A percentile compares a stretch with the other conserved stretches of the same genome.
Evolutionary conservation across 2,797 vertebrate genomes (phyloP).

Genomic region (Enteromius mattozi): DNA sequence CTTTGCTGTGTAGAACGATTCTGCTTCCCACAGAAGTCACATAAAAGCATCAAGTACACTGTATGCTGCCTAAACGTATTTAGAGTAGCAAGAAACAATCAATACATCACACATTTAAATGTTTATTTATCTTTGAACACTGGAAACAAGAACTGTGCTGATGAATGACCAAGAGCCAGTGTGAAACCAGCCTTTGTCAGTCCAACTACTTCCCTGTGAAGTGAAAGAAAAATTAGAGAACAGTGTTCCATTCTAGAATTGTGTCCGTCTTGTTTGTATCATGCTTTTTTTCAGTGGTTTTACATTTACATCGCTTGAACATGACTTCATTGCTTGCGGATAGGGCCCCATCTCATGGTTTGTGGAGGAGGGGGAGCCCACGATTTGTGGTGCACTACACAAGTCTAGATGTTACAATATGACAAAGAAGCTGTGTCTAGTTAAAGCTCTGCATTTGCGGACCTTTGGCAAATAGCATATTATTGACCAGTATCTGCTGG

Average conservation of each 20-base stretch:
- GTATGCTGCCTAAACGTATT: background rate
- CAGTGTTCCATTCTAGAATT: background rate
- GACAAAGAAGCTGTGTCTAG: conserved; percentile 30
- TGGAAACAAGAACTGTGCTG: background rate
- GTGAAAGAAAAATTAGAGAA: conserved; percentile 12
- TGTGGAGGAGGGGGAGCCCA: background rate
- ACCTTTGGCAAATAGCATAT: background rate
- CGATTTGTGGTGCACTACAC: background rate
- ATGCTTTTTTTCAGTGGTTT: conserved; percentile 6
- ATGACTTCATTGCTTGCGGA: background rate
- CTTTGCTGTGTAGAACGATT: background rate
- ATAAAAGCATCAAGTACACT: background rate
- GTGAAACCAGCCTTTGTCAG: background rate
- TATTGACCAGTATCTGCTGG: background rate
- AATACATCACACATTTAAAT: background rate
- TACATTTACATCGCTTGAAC: background rate
- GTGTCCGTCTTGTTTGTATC: background rate
- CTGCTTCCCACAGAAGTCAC: background rate
- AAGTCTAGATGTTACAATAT: conserved; percentile 12
- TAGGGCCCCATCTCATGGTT: conserved; percentile 1
- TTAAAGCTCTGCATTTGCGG: background rate
- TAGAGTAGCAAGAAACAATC: background rate
- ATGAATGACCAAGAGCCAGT: background rate
- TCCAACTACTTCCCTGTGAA: background rate
- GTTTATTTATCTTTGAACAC: background rate